Evolutionary conservation across 1,140 invertebrate genomes (phyloP).

Genomic region (Cephus cinctus): DNA sequence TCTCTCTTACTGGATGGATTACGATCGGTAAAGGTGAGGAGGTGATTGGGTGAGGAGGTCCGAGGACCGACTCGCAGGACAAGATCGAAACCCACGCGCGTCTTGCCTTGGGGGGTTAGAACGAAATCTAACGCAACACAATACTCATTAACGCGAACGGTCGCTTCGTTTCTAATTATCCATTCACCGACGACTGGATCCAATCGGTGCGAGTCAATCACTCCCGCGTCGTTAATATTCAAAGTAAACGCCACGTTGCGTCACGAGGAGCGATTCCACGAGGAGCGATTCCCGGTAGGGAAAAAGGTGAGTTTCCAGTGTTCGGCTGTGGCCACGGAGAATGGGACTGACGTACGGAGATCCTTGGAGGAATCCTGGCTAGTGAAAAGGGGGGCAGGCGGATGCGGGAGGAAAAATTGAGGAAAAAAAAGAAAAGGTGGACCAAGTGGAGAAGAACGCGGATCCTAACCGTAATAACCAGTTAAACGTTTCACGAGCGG

Average conservation of each 20-base stretch:
- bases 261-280: too few species aligned
- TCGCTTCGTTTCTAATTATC: conserved; percentile 29
- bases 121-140: conserved; percentile 9
- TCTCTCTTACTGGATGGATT: too few species aligned
- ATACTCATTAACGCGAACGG: conserved; percentile 23
- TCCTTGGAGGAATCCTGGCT: too few species aligned
- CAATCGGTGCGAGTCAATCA: conserved; percentile 27
- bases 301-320: too few species aligned
- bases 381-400: not conserved
- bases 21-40: too few species aligned
- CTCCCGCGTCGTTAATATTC: conserved; percentile 16
- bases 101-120: not conserved
- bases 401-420: not conserved
- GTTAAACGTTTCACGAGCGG: conserved; percentile 45
- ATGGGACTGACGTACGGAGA: too few species aligned
- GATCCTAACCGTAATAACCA: conserved; percentile 48
- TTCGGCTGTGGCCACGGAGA: too few species aligned
- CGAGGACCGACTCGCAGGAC: too few species aligned
- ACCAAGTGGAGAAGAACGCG: not conserved
- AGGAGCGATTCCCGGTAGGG: too few species aligned
- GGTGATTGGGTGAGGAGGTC: too few species aligned
- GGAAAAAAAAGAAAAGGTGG: not conserved
- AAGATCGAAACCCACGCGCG: too few species aligned
- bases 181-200: conserved; percentile 10
- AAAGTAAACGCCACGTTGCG: too few species aligned